Evolutionary conservation across 2,113 vertebrate species (phyloP), one percentile per base, ranked within the genome.

Genomic region (Pavo muticus): DNA sequence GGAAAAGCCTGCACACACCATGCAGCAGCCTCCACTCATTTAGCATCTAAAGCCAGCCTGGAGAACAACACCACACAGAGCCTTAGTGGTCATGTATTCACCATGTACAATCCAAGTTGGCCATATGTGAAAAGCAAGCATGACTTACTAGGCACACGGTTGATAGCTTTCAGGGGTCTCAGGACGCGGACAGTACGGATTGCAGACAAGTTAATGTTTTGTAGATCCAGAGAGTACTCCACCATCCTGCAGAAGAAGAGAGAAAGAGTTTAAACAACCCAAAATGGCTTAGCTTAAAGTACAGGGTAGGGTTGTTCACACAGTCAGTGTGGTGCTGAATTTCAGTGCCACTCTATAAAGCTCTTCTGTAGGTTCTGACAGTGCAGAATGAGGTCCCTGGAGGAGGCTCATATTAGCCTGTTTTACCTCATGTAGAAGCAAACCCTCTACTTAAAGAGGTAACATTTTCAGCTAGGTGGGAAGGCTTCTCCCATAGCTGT

Each of bases 121-220:
- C 63, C 24, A 25, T 29, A 40, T 15, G 24, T 37, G 59, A 75
- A 32, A 74, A 61, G 45, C 20, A 79, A 91, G 29, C 14, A 25
- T 1, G 2, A 98, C 99, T 99, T 97, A 99, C 99, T 99, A 87
- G 99, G 99, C 86, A 99, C 99, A 75, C 99, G 98, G 97, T 99
- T 99, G 98, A 99, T 99, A 95, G 99, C 99, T 98, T 99, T 99
- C 94, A 99, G 98, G 12, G 99, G 99, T 87, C 99, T 98, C 79
- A 99, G 98, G 81, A 99, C 99, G 1, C 99, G 98, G 79, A 99
- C 99, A 3, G 99, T 99, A 85, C 99, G 98, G 92, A 99, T 99
- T 93, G 99, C 99, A 4, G 99, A 99, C 94, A 99, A 97, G 96
- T 99, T 99, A 97, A 99, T 99, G 92, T 99, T 99, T 96, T 99